Percentiles rank a stretch among this genome's conserved stretches.
Evolutionary conservation across 2,797 vertebrate genomes (phyloP).

Genomic region (Paguma larvata): DNA sequence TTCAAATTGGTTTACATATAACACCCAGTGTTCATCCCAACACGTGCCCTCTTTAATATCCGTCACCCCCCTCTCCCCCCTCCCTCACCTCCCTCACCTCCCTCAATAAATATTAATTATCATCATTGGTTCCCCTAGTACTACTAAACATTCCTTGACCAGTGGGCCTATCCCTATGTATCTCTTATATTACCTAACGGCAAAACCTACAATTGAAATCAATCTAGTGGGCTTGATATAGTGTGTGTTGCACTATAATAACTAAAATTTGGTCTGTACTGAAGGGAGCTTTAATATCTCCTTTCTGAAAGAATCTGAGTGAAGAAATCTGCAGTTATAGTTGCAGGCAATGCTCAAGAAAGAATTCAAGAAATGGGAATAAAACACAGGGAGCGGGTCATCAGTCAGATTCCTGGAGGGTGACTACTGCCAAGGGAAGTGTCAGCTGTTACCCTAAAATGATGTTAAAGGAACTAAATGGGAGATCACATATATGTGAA

Average conservation of each 20-base stretch:
- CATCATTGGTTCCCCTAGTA: not conserved
- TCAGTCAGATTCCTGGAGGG: not conserved
- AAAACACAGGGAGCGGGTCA: not conserved
- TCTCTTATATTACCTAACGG: not conserved
- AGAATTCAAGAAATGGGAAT: conserved; percentile 52
- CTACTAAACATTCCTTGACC: conserved; percentile 20
- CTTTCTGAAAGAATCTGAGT: conserved; percentile 45
- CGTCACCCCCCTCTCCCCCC: no score
- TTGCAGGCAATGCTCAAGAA: conserved; percentile 24
- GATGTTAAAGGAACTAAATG: conserved; percentile 34
- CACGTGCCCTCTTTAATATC: no score
- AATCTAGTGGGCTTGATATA: not conserved
- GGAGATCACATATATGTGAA: not conserved
- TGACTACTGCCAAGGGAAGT: conserved; percentile 33
- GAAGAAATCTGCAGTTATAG: not conserved
- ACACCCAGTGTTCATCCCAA: no score
- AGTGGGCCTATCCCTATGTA: not conserved
- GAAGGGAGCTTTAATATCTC: conserved; percentile 17
- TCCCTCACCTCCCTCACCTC: no score
- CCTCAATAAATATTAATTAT: conserved; percentile 23
- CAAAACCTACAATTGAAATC: not conserved
- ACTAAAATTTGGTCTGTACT: conserved; percentile 34
- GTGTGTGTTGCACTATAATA: not conserved
- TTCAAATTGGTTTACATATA: no score
- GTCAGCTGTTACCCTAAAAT: conserved; percentile 32